Evolutionary conservation across 2,888 invertebrate genomes (phyloP), one percentile per base, ranked within the genome.

Genomic region (Leptopilina myrica): DNA sequence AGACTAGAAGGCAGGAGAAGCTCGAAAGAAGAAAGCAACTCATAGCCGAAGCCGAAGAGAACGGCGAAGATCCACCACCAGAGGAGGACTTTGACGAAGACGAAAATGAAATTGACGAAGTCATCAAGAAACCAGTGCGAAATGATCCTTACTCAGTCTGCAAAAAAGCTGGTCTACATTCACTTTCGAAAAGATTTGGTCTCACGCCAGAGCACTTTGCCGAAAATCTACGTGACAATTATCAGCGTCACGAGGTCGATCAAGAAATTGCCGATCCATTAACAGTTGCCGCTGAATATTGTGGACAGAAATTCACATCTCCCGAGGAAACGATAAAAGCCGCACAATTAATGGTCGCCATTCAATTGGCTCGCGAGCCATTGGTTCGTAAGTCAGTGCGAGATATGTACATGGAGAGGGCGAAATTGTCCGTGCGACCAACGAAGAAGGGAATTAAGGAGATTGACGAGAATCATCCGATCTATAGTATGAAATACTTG

Each of bases 211-310:
- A 98, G 90, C 96, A 99, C 92, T 98, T 98, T 91, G 98, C 98
- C 0, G 98, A 99, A 92, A 99, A 99, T 93, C 93, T 99, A 7
- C 94, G 98, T 1, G 98, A 99, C 89, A 98, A 98, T 91, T 99
- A 99, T 91, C 97, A 98, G 90, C 93, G 98, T 12, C 97, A 98
- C 90, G 99, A 99, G 89, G 97, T 99, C 1, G 98, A 98, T 75
- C 98, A 99, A 90, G 97, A 97, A 86, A 95, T 96, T 0, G 94
- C 95, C 14, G 96, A 97, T 84, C 98, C 98, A 0, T 88, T 94
- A 0, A 96, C 97, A 84, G 93, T 97, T 20, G 98, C 98, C 0
- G 95, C 94, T 77, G 96, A 97, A 85, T 97, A 94, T 89, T 77
- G 86, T 12, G 85, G 89, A 5, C 59, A 82, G n/a, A 85, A 85